phyloP scores from a whole-genome alignment of 64 coral and sea anemone genomes.

The Montipora capricornis region DNA sequence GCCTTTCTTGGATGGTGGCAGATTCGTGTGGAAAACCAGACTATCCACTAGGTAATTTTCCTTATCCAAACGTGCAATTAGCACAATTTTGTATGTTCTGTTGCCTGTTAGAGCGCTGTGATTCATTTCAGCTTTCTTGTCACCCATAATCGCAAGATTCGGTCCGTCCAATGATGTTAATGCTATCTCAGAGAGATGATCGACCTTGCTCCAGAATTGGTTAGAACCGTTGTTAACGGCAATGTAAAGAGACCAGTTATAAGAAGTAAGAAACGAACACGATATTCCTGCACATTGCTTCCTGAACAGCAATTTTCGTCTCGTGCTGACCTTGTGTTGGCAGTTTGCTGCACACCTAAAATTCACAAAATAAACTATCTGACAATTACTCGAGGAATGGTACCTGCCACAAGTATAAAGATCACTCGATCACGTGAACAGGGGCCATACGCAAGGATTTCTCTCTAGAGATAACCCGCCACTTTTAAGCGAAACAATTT shows the following conservation, averaged over 20 bases:
- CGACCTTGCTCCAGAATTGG: slow-evolving; percentile 34
- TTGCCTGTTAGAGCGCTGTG: background rate
- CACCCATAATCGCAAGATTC: slow-evolving; percentile 51
- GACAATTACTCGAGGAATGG: too few species aligned
- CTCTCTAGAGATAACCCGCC: too few species aligned
- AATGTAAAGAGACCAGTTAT: slow-evolving; percentile 75
- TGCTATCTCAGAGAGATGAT: slow-evolving; percentile 17
- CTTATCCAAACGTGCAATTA: background rate
- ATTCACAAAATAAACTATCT: background rate
- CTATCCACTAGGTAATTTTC: background rate
- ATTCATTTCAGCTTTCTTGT: background rate
- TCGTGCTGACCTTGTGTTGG: slow-evolving; percentile 59
- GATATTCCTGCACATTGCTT: slow-evolving; percentile 72
- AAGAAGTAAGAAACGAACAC: slow-evolving; percentile 58
- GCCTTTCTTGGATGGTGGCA: slow-evolving; percentile 24
- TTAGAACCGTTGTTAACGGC: background rate
- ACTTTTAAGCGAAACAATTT: too few species aligned
- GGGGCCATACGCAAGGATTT: too few species aligned
- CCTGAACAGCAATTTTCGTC: slow-evolving; percentile 49
- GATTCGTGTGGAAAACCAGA: slow-evolving; percentile 60
- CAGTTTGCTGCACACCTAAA: slow-evolving; percentile 79
- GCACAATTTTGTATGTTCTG: background rate
- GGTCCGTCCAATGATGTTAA: slow-evolving; percentile 77
- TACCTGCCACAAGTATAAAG: too few species aligned
- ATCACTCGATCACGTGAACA: too few species aligned